A percentile compares a stretch with the other conserved stretches of the same genome.
Evolutionary conservation across 2,888 invertebrate species (phyloP).

Genomic region (Mesochorus sp.): DNA sequence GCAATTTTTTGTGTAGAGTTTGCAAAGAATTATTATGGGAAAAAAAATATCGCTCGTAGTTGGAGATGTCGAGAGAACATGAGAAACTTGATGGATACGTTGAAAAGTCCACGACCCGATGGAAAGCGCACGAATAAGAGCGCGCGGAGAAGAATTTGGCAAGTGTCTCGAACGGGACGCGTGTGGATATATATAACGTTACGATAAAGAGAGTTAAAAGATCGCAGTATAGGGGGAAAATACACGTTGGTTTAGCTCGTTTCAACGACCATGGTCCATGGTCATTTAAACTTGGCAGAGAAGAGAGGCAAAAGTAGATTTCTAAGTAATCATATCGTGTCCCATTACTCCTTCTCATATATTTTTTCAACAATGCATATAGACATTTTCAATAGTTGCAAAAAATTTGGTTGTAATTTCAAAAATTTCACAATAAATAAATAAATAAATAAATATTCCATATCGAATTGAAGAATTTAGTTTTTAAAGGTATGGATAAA

Average conservation of each 20-base stretch:
- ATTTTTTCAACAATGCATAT: too few relatives aligned
- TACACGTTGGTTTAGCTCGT: constrained; percentile 24
- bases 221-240: constrained; percentile 3
- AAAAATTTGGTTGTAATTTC: too few relatives aligned
- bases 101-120: not conserved
- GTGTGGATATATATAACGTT: not conserved
- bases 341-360: too few relatives aligned
- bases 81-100: not conserved
- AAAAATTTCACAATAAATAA: not conserved
- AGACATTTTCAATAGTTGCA: not conserved
- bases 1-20: not conserved
- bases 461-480: too few relatives aligned
- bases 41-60: not conserved
- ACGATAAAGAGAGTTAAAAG: not conserved
- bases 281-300: constrained; percentile 43
- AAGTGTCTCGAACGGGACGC: constrained; percentile 15
- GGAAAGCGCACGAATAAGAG: not conserved
- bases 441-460: not conserved
- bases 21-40: not conserved
- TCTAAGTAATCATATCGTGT: not conserved
- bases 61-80: not conserved
- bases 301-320: constrained; percentile 18
- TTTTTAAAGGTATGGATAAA: too few relatives aligned
- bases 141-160: constrained; percentile 27
- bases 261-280: constrained; percentile 47